Conservation (phyloP, 2,888 invertebrate genomes). For the Apodemia duryi region DNA sequence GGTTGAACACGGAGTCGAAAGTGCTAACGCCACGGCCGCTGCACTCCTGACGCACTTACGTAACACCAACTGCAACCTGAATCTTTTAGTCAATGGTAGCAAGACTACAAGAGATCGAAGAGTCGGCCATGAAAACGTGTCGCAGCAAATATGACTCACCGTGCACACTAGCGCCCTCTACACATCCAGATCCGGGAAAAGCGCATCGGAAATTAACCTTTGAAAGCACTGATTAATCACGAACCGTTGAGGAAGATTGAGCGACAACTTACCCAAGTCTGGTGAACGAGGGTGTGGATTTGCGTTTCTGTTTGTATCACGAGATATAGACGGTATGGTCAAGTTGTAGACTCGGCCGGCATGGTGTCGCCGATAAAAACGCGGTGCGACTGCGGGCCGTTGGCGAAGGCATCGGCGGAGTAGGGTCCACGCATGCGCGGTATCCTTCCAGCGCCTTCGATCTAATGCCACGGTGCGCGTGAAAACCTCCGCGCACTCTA, state of each 20-base stretch:
- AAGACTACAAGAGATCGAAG: constrained; percentile 56
- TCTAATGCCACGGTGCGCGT: constrained; percentile 64
- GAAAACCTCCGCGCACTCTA: constrained; percentile 52
- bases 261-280: constrained; percentile 65
- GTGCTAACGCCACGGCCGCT: constrained; percentile 59
- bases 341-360: constrained; percentile 66
- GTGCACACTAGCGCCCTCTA: constrained; percentile 58
- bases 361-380: constrained; percentile 64
- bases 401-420: constrained; percentile 49
- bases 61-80: constrained; percentile 65
- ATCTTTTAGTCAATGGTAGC: constrained; percentile 49
- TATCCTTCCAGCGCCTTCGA: constrained; percentile 59
- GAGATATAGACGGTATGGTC: constrained; percentile 63
- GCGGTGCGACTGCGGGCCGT: constrained; percentile 70
- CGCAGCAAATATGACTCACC: constrained; percentile 75
- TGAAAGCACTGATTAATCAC: constrained; percentile 44
- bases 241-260: constrained; percentile 31
- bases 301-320: constrained; percentile 49
- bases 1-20: constrained; percentile 62
- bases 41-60: constrained; percentile 65
- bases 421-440: constrained; percentile 55
- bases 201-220: constrained; percentile 48
- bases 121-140: constrained; percentile 72
- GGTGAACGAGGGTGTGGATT: constrained; percentile 44
- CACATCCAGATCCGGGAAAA: constrained; percentile 47